phyloP scores from a whole-genome alignment of 2,888 invertebrate genomes.

The Cosmorhoe ocellata region DNA sequence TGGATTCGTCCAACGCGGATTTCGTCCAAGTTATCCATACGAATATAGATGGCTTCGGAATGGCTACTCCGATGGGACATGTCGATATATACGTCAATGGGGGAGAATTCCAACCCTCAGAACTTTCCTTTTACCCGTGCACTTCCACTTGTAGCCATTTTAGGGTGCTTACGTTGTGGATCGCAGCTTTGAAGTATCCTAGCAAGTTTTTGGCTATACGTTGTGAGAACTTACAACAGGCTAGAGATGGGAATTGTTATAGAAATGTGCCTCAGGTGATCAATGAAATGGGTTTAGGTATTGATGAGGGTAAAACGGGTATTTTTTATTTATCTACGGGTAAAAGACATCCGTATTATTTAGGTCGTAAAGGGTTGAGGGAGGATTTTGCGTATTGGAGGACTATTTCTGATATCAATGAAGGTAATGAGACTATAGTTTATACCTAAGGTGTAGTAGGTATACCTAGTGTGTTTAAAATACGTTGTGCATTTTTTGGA shows the following conservation, averaged over 20 bases:
- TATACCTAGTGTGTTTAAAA: not conserved
- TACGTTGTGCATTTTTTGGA: too few relatives aligned
- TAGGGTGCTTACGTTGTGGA: constrained; percentile 59
- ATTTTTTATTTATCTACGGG: constrained; percentile 67
- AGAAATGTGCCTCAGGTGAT: constrained; percentile 50
- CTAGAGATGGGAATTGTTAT: constrained; percentile 63
- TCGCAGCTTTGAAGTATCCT: constrained; percentile 59
- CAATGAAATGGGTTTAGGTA: constrained; percentile 55
- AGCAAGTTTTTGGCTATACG: constrained; percentile 62
- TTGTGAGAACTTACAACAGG: constrained; percentile 65
- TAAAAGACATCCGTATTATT: constrained; percentile 61
- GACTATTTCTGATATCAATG: constrained; percentile 58
- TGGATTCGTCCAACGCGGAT: constrained; percentile 64
- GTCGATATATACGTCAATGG: constrained; percentile 73
- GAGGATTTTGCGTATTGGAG: constrained; percentile 62
- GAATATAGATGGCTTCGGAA: constrained; percentile 74
- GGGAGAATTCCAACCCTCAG: constrained; percentile 72
- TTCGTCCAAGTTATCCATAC: constrained; percentile 73
- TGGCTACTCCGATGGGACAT: constrained; percentile 71
- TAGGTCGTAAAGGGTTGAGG: constrained; percentile 61
- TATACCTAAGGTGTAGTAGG: constrained; percentile 45
- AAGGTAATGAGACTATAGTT: constrained; percentile 58
- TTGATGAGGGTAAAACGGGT: constrained; percentile 55
- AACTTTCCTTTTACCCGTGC: constrained; percentile 61
- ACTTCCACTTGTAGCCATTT: constrained; percentile 72